phyloP scores from a whole-genome alignment of 2,888 invertebrate genomes.

The Pachycephus smyrnensis region DNA sequence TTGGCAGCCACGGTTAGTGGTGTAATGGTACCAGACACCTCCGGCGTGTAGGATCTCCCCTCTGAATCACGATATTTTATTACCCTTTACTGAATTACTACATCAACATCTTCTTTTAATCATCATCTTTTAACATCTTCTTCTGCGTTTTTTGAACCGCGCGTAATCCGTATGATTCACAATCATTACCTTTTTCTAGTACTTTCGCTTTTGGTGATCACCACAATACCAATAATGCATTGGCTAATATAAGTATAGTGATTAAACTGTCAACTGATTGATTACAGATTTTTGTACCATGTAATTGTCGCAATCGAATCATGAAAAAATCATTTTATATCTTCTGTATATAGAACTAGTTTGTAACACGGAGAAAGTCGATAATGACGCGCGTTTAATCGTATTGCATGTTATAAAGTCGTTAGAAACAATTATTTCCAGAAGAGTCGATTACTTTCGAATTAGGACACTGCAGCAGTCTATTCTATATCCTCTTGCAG shows the following conservation, averaged over 20 bases:
- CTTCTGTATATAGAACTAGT: background rate
- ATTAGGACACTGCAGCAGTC: slow-evolving; percentile 20
- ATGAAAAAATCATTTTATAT: too few relatives aligned
- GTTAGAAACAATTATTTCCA: slow-evolving; percentile 7
- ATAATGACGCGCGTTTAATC: background rate
- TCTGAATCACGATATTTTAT: background rate
- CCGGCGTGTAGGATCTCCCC: background rate
- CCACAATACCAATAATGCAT: background rate
- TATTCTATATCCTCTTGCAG: background rate
- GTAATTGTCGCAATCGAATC: too few relatives aligned
- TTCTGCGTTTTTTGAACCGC: background rate
- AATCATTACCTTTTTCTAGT: background rate
- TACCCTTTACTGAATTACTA: background rate
- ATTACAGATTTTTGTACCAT: background rate
- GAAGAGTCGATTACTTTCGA: slow-evolving; percentile 17
- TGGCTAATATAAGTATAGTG: background rate
- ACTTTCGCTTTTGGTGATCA: background rate
- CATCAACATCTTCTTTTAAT: background rate
- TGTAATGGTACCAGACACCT: slow-evolving; percentile 30
- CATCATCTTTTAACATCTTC: too few relatives aligned
- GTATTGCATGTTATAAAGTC: slow-evolving; percentile 13
- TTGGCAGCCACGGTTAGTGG: slow-evolving; percentile 18
- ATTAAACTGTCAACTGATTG: background rate
- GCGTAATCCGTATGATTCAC: background rate
- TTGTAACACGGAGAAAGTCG: background rate